Evolutionary conservation across 2,888 invertebrate species (phyloP).

Genomic region (Silvanus unidentatus): DNA sequence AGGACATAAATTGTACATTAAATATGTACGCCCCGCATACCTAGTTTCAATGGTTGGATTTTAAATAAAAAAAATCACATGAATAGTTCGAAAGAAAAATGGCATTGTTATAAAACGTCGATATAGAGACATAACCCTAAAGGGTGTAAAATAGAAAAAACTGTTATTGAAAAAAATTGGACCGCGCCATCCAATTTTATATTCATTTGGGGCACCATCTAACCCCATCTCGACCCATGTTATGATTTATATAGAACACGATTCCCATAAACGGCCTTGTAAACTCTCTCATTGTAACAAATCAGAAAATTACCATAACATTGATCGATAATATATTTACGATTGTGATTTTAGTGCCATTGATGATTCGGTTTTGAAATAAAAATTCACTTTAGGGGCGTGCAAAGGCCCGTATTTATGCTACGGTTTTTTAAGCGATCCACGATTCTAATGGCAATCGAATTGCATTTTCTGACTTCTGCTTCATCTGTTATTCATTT

Average conservation of each 20-base stretch:
- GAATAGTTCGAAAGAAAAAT: slow-evolving; percentile 31
- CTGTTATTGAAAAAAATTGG: slow-evolving; percentile 24
- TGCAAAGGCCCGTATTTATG: slow-evolving; percentile 17
- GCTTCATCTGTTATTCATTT: slow-evolving; percentile 37
- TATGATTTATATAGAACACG: slow-evolving; percentile 39
- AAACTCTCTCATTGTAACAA: slow-evolving; percentile 38
- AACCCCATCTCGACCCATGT: slow-evolving; percentile 33
- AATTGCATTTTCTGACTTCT: slow-evolving; percentile 30
- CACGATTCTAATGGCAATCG: slow-evolving; percentile 31
- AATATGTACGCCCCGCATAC: slow-evolving; percentile 41
- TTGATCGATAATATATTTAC: slow-evolving; percentile 37
- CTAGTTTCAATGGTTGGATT: slow-evolving; percentile 20
- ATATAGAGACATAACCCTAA: slow-evolving; percentile 30
- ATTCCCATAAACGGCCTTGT: slow-evolving; percentile 45
- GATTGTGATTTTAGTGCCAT: slow-evolving; percentile 38
- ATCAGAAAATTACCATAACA: slow-evolving; percentile 44
- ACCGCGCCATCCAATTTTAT: slow-evolving; percentile 25
- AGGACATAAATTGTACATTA: slow-evolving; percentile 40
- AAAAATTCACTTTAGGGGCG: slow-evolving; percentile 37
- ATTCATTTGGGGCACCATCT: slow-evolving; percentile 7
- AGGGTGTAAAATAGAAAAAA: slow-evolving; percentile 25
- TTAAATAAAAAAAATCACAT: slow-evolving; percentile 23
- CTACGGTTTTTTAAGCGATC: too few species aligned
- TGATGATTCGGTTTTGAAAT: slow-evolving; percentile 36
- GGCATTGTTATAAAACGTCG: slow-evolving; percentile 33